Evolutionary conservation across 2,113 vertebrate species (phyloP), one percentile per base, ranked within the genome.

Genomic region (Sterrhoptilus dennistouni): DNA sequence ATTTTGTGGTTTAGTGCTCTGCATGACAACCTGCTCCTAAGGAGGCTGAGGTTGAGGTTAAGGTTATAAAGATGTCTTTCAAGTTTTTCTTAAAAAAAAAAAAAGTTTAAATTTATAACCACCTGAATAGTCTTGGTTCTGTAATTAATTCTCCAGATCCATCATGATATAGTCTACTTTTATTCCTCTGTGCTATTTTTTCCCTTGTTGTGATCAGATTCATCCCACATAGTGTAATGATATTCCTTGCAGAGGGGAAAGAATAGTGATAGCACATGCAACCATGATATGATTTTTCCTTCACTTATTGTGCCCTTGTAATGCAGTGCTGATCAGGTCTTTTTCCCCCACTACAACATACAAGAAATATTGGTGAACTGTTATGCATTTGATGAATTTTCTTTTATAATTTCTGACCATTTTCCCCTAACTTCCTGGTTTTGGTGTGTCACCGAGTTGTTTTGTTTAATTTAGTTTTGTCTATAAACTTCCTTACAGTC

Each of bases 141-240:
- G 36, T 83, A 74, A 82, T 76, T 91, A 84, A 54, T 83, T 87
- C 61, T 77, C 24, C 44, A 47, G 54, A 79, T 76, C 63, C 71
- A 91, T 91, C 75, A 93, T 74, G 45, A 74, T 69, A 87, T 1
- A 78, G 74, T 87, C 83, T 95, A 82, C 84, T 96, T 91, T 60
- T 72, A 77, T 77, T 79, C 33, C 78, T 91, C n/a, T 38, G 28
- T 71, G 63, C 87, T 94, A 94, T 94, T 92, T 95, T 90, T 76
- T 40, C 42, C 12, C 23, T 61, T 7, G 27, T 83, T 88, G 63
- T 82, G 93, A 93, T 94, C 90, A 1, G 0, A 74, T 70, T 91
- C 84, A 74, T 93, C 91, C 95, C 93, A 96, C 95, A 12, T 54
- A 90, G 28, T 45, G n/a, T 88, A 94, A 95, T 85, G 89, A 89